phyloP scores from a whole-genome alignment of 2,888 invertebrate genomes.

The Clanis bilineata region DNA sequence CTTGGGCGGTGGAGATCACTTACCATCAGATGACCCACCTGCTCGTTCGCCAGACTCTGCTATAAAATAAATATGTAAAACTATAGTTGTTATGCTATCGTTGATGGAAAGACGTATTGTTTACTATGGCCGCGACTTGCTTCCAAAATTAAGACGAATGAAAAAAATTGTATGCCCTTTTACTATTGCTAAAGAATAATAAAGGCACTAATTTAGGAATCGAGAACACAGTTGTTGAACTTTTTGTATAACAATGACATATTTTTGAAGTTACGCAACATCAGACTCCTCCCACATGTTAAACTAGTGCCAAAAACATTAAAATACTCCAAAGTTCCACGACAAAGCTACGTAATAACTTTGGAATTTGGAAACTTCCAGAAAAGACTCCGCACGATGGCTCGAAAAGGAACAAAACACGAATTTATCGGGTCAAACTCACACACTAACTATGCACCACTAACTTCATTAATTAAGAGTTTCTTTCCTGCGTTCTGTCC shows the following conservation, averaged over 20 bases:
- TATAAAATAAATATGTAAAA: not conserved
- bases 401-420: conserved; percentile 33
- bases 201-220: no score
- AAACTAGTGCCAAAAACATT: not conserved
- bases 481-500: conserved; percentile 23
- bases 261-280: not conserved
- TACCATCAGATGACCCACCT: no score
- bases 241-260: not conserved
- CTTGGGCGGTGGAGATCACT: no score
- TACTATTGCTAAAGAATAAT: no score
- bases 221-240: no score
- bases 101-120: no score
- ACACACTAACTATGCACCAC: conserved; percentile 23
- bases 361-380: not conserved
- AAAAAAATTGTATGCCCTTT: no score
- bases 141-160: no score
- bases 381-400: conserved; percentile 3
- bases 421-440: conserved; percentile 37
- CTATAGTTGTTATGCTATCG: no score
- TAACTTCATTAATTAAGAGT: conserved; percentile 43
- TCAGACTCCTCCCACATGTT: not conserved
- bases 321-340: not conserved
- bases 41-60: no score
- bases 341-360: not conserved
- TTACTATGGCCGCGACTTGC: no score